Conservation (phyloP, 2,797 vertebrate genomes). For the Lophura swinhoii region DNA sequence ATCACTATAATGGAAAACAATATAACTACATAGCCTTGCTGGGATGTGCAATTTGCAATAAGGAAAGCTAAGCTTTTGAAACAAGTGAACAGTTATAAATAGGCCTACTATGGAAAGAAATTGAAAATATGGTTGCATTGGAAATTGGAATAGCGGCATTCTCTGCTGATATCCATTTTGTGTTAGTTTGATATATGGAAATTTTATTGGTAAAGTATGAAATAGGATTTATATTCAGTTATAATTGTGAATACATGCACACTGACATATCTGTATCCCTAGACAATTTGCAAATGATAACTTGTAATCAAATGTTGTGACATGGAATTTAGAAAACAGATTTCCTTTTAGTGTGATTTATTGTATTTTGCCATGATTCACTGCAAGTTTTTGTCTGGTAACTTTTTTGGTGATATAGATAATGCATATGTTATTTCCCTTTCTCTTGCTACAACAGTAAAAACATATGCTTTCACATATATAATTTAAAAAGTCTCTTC, state of each 20-base stretch:
- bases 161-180: background rate
- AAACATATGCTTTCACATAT: background rate
- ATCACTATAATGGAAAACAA: background rate
- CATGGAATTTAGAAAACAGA: background rate
- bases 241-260: background rate
- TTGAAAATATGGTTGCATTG: background rate
- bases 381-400: background rate
- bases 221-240: background rate
- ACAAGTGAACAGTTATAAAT: background rate
- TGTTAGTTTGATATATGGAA: background rate
- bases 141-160: background rate
- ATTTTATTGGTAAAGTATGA: too few species aligned
- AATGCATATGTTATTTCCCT: rapidly evolving
- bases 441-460: background rate
- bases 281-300: background rate
- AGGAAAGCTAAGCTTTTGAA: background rate
- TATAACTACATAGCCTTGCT: background rate
- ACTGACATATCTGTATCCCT: background rate
- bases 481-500: background rate
- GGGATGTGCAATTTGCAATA: background rate
- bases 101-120: background rate
- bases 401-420: background rate
- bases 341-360: background rate
- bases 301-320: background rate
- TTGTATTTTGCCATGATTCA: background rate